These are phyloP conservation scores for Hippocampus barbouri DNA, from an alignment of 2,113 vertebrate species.

Conservation along the genomic window DNA sequence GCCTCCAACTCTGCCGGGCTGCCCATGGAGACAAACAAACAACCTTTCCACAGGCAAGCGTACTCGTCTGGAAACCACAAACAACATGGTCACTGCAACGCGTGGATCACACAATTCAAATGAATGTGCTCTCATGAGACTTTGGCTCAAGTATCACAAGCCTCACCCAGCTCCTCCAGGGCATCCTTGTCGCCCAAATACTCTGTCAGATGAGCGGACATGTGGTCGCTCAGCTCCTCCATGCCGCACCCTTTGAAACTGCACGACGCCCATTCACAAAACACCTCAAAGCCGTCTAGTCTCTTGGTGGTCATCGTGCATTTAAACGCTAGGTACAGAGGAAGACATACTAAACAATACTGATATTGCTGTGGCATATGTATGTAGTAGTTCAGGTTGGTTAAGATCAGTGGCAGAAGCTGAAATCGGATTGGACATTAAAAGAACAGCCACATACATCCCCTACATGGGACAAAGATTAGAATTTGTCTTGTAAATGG, in stretches of 20 bases:
- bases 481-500: too few relatives aligned
- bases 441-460: too few relatives aligned
- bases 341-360: background rate
- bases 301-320: constrained; percentile 65
- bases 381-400: too few relatives aligned
- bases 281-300: constrained; percentile 50
- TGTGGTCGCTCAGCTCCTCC: constrained; percentile 71
- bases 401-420: too few relatives aligned
- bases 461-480: background rate
- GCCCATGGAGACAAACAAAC: constrained; percentile 69
- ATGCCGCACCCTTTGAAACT: constrained; percentile 59
- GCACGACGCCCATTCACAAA: constrained; percentile 67
- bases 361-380: too few relatives aligned
- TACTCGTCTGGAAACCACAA: constrained; percentile 58
- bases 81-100: background rate
- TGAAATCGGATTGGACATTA: too few relatives aligned
- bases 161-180: constrained; percentile 75
- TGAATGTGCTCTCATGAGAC: background rate
- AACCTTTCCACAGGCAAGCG: constrained; percentile 68
- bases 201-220: constrained; percentile 62
- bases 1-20: constrained; percentile 61
- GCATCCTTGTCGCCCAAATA: constrained; percentile 69
- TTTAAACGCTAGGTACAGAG: background rate
- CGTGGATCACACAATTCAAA: background rate
- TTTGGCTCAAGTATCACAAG: background rate